Conservation (phyloP, 2,113 vertebrate genomes). For the Tonatia bakeri region DNA sequence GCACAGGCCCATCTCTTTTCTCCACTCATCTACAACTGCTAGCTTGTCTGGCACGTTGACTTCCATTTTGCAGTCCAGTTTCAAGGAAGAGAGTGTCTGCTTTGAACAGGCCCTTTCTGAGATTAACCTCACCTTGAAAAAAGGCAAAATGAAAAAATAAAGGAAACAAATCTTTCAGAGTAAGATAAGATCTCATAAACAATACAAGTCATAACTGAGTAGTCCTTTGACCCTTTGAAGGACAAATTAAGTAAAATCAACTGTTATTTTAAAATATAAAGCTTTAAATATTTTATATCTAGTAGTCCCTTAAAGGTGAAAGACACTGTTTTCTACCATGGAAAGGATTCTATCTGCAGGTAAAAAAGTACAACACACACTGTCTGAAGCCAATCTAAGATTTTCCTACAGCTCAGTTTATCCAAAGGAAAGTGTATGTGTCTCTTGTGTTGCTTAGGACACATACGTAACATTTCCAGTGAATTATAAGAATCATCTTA, state of each 20-base stretch:
- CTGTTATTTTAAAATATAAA: neutral
- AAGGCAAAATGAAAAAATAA: neutral
- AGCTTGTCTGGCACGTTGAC: slow-evolving; percentile 78
- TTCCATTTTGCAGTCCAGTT: slow-evolving; percentile 80
- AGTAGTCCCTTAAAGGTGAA: neutral
- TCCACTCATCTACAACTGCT: slow-evolving; percentile 73
- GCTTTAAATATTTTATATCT: neutral
- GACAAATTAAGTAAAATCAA: neutral
- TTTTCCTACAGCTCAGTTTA: neutral
- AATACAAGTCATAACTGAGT: neutral
- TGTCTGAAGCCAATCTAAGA: neutral
- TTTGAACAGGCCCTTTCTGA: slow-evolving; percentile 81
- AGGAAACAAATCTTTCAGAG: neutral
- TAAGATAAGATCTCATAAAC: neutral
- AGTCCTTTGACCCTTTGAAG: neutral
- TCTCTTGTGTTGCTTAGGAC: neutral
- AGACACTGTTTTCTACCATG: neutral
- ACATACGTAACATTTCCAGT: neutral
- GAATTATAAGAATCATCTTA: neutral
- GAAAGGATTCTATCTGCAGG: neutral
- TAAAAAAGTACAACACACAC: neutral
- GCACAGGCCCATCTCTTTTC: slow-evolving; percentile 79
- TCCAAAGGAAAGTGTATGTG: neutral
- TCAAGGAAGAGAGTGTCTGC: slow-evolving; percentile 76
- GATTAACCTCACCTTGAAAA: slow-evolving; percentile 86